Evolutionary conservation across 2,113 vertebrate genomes (phyloP), one percentile per base, ranked within the genome.

Genomic region (Scytalopus superciliaris): DNA sequence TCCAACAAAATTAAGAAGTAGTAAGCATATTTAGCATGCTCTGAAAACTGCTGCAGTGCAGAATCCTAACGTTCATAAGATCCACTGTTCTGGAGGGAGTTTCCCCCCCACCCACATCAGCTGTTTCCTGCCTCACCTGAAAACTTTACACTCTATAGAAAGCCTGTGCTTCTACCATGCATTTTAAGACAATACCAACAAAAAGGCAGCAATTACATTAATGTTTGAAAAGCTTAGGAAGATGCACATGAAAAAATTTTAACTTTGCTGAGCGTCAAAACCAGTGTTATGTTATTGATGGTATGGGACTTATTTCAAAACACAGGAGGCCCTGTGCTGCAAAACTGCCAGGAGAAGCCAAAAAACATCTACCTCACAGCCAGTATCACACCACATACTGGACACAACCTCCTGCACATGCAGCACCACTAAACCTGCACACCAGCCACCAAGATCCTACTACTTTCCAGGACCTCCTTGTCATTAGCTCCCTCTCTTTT

Each of bases 401-500:
- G 73, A 42, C 50, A 93, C 72, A 57, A 22, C 35, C n/a, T 67
- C 57, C 57, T 55, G 55, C 45, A 77, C 35, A 39, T 2, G 1
- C 70, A 70, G 67, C n/a, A 79, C 28, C 53, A 14, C 37, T 33
- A 56, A 63, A 16, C 7, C 33, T 47, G 12, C 25, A 66, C 14
- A 17, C 2, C 5, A 70, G 42, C 6, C 55, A 63, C 25, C 0
- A 0, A 87, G 35, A 10, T 66, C 45, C 40, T 50, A 35, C 30
- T 69, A 9, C 31, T 66, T 76, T 49, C 39, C 27, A 7, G 67
- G 67, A 59, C 27, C 2, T 59, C 55, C 21, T 4, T 72, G 39
- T 35, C 39, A 59, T 40, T 53, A 87, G 31, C 4, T 85, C 56
- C 47, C 64, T 50, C 44, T 63, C 27, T 39, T 28, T 68, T 44